These are phyloP conservation scores for Teinopalpus imperialis DNA, from an alignment of 2,888 invertebrate species.

Conservation along the genomic window DNA sequence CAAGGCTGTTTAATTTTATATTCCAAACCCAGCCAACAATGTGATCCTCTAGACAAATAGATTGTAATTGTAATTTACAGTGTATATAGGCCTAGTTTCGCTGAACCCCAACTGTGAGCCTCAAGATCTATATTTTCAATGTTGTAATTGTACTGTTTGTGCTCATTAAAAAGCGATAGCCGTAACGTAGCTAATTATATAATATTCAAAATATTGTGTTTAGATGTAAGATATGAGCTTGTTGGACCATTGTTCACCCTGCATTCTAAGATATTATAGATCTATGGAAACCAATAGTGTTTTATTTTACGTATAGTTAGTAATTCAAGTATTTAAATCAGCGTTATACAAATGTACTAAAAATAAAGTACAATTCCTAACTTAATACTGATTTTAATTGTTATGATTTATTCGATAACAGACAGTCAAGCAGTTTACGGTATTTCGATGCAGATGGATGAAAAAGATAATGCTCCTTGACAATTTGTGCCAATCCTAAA, in stretches of 20 bases:
- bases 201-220: slow-evolving; percentile 60
- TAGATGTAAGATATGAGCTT: slow-evolving; percentile 59
- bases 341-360: no score
- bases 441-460: no score
- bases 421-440: no score
- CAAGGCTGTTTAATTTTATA: slow-evolving; percentile 25
- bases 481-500: no score
- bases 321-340: no score
- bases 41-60: slow-evolving; percentile 30
- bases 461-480: no score
- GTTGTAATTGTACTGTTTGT: slow-evolving; percentile 61
- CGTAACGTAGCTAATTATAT: slow-evolving; percentile 59
- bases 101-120: slow-evolving; percentile 34
- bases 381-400: no score
- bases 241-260: slow-evolving; percentile 78
- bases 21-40: slow-evolving; percentile 29
- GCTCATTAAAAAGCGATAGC: slow-evolving; percentile 63
- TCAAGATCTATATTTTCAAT: slow-evolving; percentile 48
- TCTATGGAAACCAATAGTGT: no score
- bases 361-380: no score
- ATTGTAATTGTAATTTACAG: slow-evolving; percentile 30
- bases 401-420: no score
- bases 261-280: slow-evolving; percentile 52
- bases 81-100: slow-evolving; percentile 43
- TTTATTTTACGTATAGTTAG: no score